These are phyloP conservation scores for Oscheius sp. DNA, from an alignment of 2,888 invertebrate species.

Conservation along the genomic window DNA sequence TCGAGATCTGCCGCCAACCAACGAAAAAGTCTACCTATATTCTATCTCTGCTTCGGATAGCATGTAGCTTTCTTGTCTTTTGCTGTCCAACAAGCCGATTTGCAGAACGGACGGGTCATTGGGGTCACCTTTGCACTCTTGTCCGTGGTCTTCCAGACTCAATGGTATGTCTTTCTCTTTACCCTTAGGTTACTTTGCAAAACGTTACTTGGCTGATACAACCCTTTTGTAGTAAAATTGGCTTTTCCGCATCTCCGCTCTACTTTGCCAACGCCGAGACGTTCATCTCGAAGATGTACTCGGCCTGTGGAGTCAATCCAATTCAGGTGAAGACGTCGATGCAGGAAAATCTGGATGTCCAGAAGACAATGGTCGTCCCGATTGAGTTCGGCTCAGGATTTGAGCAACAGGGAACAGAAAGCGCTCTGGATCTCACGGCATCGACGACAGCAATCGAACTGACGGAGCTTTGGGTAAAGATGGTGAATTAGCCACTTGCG, in stretches of 20 bases:
- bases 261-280: slow-evolving; percentile 76
- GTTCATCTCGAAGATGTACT: slow-evolving; percentile 66
- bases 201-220: no score
- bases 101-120: slow-evolving; percentile 84
- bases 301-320: slow-evolving; percentile 56
- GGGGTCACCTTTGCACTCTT: slow-evolving; percentile 83
- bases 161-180: slow-evolving; percentile 62
- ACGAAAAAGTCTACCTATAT: slow-evolving; percentile 59
- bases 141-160: slow-evolving; percentile 81
- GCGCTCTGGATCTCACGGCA: background rate
- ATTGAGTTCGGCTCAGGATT: background rate
- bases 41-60: slow-evolving; percentile 58
- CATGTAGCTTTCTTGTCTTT: slow-evolving; percentile 36
- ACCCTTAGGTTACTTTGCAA: slow-evolving; percentile 64
- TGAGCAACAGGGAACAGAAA: background rate
- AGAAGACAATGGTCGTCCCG: slow-evolving; percentile 22
- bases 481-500: background rate
- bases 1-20: slow-evolving; percentile 64
- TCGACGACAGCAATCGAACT: slow-evolving; percentile 4
- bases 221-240: slow-evolving; percentile 70
- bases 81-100: slow-evolving; percentile 78
- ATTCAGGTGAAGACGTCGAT: slow-evolving; percentile 34
- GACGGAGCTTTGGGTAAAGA: background rate
- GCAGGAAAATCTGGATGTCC: slow-evolving; percentile 32
- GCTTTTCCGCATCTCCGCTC: slow-evolving; percentile 75